A percentile compares a stretch with the other conserved stretches of the same genome.
Conservation (phyloP, 2,888 invertebrate species). For the Abrostola tripartita region DNA sequence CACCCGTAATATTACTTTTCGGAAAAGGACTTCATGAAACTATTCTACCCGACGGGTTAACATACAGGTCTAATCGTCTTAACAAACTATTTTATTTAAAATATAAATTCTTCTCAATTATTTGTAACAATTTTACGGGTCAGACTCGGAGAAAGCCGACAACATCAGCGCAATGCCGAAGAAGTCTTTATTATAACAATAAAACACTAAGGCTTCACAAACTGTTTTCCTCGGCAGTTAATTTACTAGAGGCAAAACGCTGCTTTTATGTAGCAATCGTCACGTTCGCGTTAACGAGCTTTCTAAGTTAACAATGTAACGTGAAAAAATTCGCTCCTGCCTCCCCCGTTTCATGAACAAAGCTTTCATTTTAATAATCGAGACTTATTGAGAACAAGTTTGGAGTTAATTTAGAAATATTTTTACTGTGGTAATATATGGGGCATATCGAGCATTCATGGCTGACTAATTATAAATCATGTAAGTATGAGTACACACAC, state of each 20-base stretch:
- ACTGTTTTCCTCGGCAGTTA: conserved; percentile 76
- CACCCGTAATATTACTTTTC: conserved; percentile 59
- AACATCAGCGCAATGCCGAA: conserved; percentile 24
- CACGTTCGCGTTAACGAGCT: conserved; percentile 86
- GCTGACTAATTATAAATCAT: conserved; percentile 42
- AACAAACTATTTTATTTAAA: conserved; percentile 37
- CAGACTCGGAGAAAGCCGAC: conserved; percentile 16
- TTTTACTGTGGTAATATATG: conserved; percentile 34
- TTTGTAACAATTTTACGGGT: conserved; percentile 20
- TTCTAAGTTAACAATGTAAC: conserved; percentile 83
- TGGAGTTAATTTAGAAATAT: conserved; percentile 53
- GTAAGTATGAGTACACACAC: conserved; percentile 33
- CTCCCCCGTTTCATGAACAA: conserved; percentile 53
- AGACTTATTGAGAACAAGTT: conserved; percentile 47
- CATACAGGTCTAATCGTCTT: conserved; percentile 37
- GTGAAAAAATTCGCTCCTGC: conserved; percentile 80
- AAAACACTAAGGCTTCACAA: conserved; percentile 55
- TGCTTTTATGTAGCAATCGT: conserved; percentile 80
- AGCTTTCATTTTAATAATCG: conserved; percentile 58
- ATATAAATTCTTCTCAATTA: conserved; percentile 40
- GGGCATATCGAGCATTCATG: conserved; percentile 32
- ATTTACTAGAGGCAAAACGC: conserved; percentile 75
- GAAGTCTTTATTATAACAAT: conserved; percentile 41
- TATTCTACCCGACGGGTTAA: conserved; percentile 43
- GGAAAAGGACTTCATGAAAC: conserved; percentile 58